Evolutionary conservation across 2,888 invertebrate species (phyloP).

Genomic region (Caenorhabditis doughertyi): DNA sequence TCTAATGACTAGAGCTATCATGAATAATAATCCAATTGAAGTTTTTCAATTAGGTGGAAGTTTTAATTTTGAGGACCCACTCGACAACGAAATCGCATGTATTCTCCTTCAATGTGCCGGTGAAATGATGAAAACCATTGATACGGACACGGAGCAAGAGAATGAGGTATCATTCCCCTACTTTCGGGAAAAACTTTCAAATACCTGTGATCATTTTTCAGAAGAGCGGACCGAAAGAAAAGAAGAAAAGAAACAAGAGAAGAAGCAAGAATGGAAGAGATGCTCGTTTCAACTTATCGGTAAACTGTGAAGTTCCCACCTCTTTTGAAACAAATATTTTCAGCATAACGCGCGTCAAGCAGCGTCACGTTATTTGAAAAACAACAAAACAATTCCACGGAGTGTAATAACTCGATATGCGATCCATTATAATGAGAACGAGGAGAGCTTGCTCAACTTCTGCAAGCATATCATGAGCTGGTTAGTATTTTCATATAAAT

Average conservation of each 20-base stretch:
- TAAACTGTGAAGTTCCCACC: not conserved
- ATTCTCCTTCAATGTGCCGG: not conserved
- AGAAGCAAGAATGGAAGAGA: not conserved
- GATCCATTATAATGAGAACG: too few relatives aligned
- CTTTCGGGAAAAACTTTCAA: too few relatives aligned
- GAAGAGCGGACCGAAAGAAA: too few relatives aligned
- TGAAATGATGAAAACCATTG: not conserved
- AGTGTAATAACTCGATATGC: too few relatives aligned
- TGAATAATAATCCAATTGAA: not conserved
- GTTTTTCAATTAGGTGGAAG: conserved; percentile 9
- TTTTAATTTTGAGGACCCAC: not conserved
- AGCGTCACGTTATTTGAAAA: not conserved
- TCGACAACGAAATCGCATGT: not conserved
- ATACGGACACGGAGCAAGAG: not conserved
- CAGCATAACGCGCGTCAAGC: not conserved
- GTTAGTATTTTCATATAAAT: too few relatives aligned
- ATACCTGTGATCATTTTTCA: too few relatives aligned
- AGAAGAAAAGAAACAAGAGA: not conserved
- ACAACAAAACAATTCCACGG: too few relatives aligned
- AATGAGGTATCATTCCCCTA: too few relatives aligned
- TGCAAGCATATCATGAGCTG: too few relatives aligned
- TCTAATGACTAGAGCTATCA: not conserved
- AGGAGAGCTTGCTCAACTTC: too few relatives aligned
- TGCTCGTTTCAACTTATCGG: not conserved
- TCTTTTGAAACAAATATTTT: not conserved